phyloP scores from a whole-genome alignment of 1,140 invertebrate species.

The Drosophila orosa region DNA sequence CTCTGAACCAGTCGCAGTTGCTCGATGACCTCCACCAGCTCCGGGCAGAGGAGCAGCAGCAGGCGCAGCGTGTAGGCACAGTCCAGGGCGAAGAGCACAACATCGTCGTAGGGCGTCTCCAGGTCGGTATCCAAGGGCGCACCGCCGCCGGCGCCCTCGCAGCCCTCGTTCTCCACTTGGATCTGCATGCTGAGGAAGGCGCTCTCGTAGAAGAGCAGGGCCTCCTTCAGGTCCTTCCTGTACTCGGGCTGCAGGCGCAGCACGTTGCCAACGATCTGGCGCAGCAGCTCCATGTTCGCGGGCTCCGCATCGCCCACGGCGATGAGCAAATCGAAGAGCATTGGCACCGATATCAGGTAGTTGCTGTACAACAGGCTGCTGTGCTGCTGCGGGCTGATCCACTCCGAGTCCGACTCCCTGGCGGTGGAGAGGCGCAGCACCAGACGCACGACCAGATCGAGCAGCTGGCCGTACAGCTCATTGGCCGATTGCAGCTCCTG shows the following conservation, averaged over 20 bases:
- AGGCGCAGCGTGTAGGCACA: constrained; percentile 87
- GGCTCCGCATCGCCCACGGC: constrained; percentile 87
- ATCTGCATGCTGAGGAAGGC: constrained; percentile 79
- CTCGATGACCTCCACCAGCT: constrained; percentile 77
- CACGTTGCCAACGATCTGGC: constrained; percentile 88
- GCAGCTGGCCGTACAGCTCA: constrained; percentile 85
- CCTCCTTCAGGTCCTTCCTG: constrained; percentile 87
- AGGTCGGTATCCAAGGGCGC: constrained; percentile 55
- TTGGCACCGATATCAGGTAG: constrained; percentile 92
- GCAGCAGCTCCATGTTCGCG: constrained; percentile 87
- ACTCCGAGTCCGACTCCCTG: constrained; percentile 89
- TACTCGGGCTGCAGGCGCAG: constrained; percentile 90
- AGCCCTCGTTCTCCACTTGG: constrained; percentile 78
- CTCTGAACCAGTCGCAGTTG: constrained; percentile 71
- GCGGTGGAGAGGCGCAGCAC: constrained; percentile 90
- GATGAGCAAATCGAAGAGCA: constrained; percentile 91
- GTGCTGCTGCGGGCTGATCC: constrained; percentile 88
- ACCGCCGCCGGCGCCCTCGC: constrained; percentile 75
- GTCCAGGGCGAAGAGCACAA: constrained; percentile 90
- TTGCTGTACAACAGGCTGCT: constrained; percentile 91
- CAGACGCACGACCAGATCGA: constrained; percentile 88
- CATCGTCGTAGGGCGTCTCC: constrained; percentile 86
- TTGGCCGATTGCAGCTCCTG: constrained; percentile 47
- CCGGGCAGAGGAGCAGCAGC: constrained; percentile 87
- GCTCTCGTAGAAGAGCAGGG: constrained; percentile 85